Conservation (phyloP, 2,113 vertebrate species). For the Melanocharis versteri region DNA sequence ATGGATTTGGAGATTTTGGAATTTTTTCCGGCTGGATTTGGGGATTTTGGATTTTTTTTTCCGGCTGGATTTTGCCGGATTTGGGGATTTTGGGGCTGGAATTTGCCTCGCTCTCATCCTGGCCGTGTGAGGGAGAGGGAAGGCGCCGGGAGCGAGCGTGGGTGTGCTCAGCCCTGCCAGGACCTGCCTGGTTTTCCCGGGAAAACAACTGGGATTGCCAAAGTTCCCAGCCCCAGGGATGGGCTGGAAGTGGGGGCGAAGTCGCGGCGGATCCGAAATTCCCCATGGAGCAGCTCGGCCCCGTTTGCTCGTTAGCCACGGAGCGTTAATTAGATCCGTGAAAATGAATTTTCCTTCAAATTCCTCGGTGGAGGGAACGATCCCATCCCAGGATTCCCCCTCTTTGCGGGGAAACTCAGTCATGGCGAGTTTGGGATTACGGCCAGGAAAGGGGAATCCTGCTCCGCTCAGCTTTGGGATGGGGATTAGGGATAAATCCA, state of each 20-base stretch:
- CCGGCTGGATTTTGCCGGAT: neutral
- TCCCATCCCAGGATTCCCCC: neutral
- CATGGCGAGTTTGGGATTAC: rapidly evolving
- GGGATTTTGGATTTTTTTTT: too few species aligned
- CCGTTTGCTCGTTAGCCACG: rapidly evolving
- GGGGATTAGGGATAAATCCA: neutral
- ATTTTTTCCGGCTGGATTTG: rapidly evolving
- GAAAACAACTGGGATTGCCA: neutral
- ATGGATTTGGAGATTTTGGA: neutral
- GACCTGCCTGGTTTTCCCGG: neutral
- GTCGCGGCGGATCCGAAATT: rapidly evolving
- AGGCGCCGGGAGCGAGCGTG: neutral
- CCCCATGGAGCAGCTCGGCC: rapidly evolving
- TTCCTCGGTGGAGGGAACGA: rapidly evolving
- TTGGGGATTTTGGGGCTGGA: neutral
- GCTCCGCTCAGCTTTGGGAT: neutral
- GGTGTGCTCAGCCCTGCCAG: rapidly evolving
- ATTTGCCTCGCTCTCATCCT: rapidly evolving
- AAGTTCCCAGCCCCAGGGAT: neutral
- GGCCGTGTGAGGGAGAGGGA: neutral
- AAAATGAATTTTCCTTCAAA: neutral
- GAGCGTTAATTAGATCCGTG: neutral
- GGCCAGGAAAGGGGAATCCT: neutral
- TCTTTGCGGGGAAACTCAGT: neutral
- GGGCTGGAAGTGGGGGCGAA: neutral